These are phyloP conservation scores for Phyto melanocephala DNA, from an alignment of 2,888 invertebrate genomes.

Conservation along the genomic window DNA sequence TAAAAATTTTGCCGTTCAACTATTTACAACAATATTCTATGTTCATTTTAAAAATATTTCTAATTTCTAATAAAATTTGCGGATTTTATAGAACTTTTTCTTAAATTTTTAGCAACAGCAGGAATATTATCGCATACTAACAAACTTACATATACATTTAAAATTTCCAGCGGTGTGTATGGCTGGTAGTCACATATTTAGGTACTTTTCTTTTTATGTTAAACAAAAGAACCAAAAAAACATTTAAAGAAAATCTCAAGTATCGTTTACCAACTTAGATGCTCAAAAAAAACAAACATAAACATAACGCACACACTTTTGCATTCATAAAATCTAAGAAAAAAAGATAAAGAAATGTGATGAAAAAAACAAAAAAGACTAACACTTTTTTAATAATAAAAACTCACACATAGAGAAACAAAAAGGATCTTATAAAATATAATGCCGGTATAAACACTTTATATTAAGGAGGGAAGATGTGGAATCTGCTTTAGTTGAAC, in stretches of 20 bases:
- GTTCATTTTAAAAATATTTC: neutral
- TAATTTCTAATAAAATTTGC: neutral
- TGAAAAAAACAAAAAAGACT: slow-evolving; percentile 45
- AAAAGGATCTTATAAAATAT: slow-evolving; percentile 19
- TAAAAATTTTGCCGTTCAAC: neutral
- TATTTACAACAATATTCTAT: neutral
- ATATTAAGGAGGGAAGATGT: neutral
- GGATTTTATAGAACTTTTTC: neutral
- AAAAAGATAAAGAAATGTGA: neutral
- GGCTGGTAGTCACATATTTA: too few species aligned
- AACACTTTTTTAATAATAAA: slow-evolving; percentile 55
- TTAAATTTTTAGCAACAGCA: neutral
- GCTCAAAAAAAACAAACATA: slow-evolving; percentile 24
- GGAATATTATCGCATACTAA: too few species aligned
- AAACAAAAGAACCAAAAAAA: slow-evolving; percentile 24
- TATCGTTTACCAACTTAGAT: slow-evolving; percentile 47
- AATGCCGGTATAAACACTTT: slow-evolving; percentile 40
- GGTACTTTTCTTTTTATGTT: neutral
- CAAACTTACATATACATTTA: too few species aligned
- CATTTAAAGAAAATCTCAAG: slow-evolving; percentile 33
- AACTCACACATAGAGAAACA: slow-evolving; percentile 39
- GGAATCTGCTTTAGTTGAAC: neutral
- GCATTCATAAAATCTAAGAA: neutral
- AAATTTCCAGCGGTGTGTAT: too few species aligned
- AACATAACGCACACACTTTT: neutral